Conservation (phyloP, 37 sponge, comb jelly and placozoan genomes). For the Petrosia ficiformis region DNA sequence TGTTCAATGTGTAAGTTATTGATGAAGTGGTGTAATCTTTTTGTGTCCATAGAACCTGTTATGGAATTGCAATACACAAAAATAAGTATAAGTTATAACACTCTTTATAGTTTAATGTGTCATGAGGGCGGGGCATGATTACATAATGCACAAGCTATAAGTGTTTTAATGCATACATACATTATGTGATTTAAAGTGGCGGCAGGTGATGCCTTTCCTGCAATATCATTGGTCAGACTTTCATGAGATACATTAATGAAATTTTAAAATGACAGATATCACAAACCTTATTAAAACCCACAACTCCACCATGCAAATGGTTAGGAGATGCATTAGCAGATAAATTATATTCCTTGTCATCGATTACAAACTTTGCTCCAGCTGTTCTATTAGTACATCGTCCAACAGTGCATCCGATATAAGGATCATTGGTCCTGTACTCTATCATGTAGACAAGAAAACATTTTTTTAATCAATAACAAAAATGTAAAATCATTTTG, state of each 20-base stretch:
- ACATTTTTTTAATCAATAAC: background rate
- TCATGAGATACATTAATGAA: too few species aligned
- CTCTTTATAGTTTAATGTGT: background rate
- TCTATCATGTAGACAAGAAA: background rate
- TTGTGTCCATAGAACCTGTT: constrained; percentile 56
- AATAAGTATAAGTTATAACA: background rate
- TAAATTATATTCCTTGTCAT: constrained; percentile 60
- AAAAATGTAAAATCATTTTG: too few species aligned
- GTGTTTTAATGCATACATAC: too few species aligned
- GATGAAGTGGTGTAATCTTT: constrained; percentile 1
- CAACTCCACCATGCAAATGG: constrained; percentile 85
- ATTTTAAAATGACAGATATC: background rate
- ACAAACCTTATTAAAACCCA: constrained; percentile 75
- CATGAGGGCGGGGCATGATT: background rate
- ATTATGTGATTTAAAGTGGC: too few species aligned
- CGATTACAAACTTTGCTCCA: constrained; percentile 76
- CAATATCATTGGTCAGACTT: background rate
- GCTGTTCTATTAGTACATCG: constrained; percentile 85
- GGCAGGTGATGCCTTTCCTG: too few species aligned
- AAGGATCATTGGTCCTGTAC: constrained; percentile 46
- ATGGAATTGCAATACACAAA: background rate
- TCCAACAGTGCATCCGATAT: constrained; percentile 86
- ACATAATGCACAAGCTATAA: background rate
- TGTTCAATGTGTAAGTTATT: constrained; percentile 49
- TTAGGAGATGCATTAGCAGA: constrained; percentile 67